These are phyloP conservation scores for Drosophila littoralis DNA, from an alignment of 1,140 invertebrate genomes.

Conservation along the genomic window DNA sequence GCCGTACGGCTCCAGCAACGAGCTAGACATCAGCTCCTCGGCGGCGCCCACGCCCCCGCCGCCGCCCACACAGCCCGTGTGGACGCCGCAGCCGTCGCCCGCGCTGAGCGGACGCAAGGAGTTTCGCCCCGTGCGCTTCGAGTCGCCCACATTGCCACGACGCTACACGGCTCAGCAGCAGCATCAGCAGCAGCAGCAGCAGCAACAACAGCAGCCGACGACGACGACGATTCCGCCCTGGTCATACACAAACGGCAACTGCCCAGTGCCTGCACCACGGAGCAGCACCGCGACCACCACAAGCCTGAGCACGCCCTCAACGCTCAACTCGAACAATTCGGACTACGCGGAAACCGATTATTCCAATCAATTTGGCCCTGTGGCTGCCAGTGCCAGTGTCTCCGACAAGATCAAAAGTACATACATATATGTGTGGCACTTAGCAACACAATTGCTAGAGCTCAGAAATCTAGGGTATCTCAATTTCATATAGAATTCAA, in stretches of 20 bases:
- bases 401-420: slow-evolving; percentile 82
- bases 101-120: slow-evolving; percentile 87
- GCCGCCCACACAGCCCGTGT: slow-evolving; percentile 88
- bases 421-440: too few relatives aligned
- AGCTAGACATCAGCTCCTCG: slow-evolving; percentile 60
- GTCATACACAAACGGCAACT: slow-evolving; percentile 56
- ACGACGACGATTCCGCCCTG: slow-evolving; percentile 66
- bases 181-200: slow-evolving; percentile 40
- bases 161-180: slow-evolving; percentile 78
- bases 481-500: neutral
- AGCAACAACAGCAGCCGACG: slow-evolving; percentile 32
- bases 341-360: slow-evolving; percentile 84
- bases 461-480: neutral
- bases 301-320: slow-evolving; percentile 46
- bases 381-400: slow-evolving; percentile 69
- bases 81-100: slow-evolving; percentile 85
- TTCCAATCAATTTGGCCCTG: slow-evolving; percentile 64
- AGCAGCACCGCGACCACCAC: slow-evolving; percentile 52
- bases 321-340: slow-evolving; percentile 50
- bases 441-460: neutral
- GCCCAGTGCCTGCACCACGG: slow-evolving; percentile 42
- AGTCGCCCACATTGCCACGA: slow-evolving; percentile 88
- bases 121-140: slow-evolving; percentile 91
- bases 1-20: slow-evolving; percentile 70
- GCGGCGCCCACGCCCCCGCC: slow-evolving; percentile 85